Conservation (phyloP, 2,888 invertebrate species). For the Antitype chi region DNA sequence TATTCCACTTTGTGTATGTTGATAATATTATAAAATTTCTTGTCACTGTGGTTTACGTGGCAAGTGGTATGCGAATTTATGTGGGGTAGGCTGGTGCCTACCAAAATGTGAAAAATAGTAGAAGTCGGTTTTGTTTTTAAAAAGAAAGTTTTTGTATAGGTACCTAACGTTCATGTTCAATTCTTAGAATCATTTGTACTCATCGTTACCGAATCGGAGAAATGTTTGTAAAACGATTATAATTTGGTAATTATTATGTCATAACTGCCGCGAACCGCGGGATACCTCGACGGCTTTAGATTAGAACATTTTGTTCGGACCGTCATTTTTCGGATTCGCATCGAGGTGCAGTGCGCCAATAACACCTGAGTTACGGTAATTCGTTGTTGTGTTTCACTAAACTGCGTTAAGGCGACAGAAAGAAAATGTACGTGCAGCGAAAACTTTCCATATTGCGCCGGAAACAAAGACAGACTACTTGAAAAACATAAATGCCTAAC, state of each 20-base stretch:
- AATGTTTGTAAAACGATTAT: not conserved
- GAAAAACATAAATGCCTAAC: not conserved
- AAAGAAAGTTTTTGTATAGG: not conserved
- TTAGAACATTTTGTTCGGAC: conserved; percentile 1
- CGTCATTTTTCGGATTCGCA: not conserved
- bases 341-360: not conserved
- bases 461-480: not conserved
- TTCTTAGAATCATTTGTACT: not conserved
- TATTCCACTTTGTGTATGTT: not conserved
- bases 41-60: not conserved
- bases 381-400: not conserved
- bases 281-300: not conserved
- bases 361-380: not conserved
- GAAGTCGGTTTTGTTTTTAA: not conserved
- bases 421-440: not conserved
- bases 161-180: not conserved
- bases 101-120: not conserved
- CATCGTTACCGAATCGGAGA: not conserved
- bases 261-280: not conserved
- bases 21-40: not conserved
- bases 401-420: not conserved
- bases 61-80: not conserved
- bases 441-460: not conserved
- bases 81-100: too few relatives aligned
- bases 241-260: not conserved